Base-by-base conservation (phyloP, 2,113 vertebrate species). In the Deroptyus accipitrinus region DNA sequence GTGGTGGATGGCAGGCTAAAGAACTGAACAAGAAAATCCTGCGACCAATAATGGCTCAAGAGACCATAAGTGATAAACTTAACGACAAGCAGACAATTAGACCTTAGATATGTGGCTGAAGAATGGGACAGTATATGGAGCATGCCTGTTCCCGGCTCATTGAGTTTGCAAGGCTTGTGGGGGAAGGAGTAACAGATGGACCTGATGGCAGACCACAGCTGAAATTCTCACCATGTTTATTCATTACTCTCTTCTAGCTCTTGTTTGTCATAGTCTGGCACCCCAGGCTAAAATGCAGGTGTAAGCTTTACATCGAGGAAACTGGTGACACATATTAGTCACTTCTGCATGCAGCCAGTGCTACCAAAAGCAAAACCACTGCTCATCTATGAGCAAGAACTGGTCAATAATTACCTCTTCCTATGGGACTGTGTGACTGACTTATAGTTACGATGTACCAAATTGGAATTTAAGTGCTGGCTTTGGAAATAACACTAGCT, bases 191-290 rank as follows among this genome's bases (percentile, higher is more conserved):
- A 92, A 91, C 69, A 90, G 81, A 93, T 92, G 87, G 93, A 86
- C 88, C 89, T 19, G 86, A 91, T 33, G 75, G 92, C 88, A 97
- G 85, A 91, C 33, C 87, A 91, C 96, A 92, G 94, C 88, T 66
- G 83, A 79, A 95, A 90, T 92, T 88, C 93, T 91, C 76, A 88
- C 83, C 62, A 54, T 93, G 94, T 93, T 96, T 95, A 94, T 94
- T 95, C 94, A 94, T 94, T 92, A 86, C 41, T 8, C 46, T 88
- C 69, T 92, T 70, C 88, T 20, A 84, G 92, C 51, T 92, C 91
- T 78, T 91, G 83, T 92, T 96, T 96, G 79, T 94, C 93, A 79
- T 41, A 86, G 95, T 88, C 89, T 95, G 85, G 73, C 92, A 89
- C 93, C 80, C 78, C 0, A 0, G 81, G 93, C 83, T 92, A 81